Base-by-base conservation (phyloP, 2,888 invertebrate species). In the Phragmatobia fuliginosa region DNA sequence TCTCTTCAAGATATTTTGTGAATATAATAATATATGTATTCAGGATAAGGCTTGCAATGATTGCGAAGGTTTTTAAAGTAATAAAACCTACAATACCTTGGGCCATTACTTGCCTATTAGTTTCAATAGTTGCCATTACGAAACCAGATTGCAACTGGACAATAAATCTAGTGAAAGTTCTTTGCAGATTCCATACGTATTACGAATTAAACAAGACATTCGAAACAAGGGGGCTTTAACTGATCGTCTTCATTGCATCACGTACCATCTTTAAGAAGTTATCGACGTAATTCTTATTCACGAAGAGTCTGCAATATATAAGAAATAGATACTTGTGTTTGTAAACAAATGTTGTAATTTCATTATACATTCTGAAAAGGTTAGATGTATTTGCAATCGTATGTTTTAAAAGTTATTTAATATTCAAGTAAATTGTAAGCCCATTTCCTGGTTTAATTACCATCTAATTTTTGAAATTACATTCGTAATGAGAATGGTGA, bases 111-210 rank as follows among this genome's bases (percentile, higher is more conserved):
- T 56, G 52, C 11, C 28, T 56, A 28, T 56, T 4, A 14, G 25
- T 10, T 16, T 28, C 25, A 56, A 56, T 73, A 74, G 72, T 78
- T 79, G 76, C 81, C 78, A 80, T 83, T 82, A 78, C 75, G 68
- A 79, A 83, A 78, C 75, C 72, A 85, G 85, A 88, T 87, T 84
- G 81, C 70, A 58, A 6, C 59, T 75, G 74, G 84, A 87, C 85
- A 86, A 85, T 82, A 74, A 62, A 64, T 36, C 25, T 70, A 83
- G 90, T 82, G 90, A 90, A 89, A 90, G 88, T 87, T 82, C n/a
- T 72, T 62, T 52, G 60, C 64, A 68, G 31, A 70, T 68, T 74
- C 68, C 74, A 76, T 73, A 65, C 73, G 65, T 67, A 65, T 69
- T 75, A 71, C 56, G 67, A 72, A 76, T 76, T 67, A 67, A 75